A percentile compares a stretch with the other conserved stretches of the same genome.
These are phyloP conservation scores for Alfaro cultratus DNA, from an alignment of 2,797 vertebrate species.

Conservation along the genomic window DNA sequence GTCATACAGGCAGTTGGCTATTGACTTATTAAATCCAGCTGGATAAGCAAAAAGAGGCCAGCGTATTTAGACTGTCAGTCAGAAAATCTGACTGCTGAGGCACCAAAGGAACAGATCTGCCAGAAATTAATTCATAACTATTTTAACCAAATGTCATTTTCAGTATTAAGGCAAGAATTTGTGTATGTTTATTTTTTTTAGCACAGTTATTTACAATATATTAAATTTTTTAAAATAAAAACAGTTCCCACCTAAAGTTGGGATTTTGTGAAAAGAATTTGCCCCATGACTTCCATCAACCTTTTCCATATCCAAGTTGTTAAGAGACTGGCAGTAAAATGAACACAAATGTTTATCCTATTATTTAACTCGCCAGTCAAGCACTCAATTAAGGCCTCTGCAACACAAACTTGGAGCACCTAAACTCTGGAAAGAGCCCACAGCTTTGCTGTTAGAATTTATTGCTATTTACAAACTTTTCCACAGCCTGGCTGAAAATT, in stretches of 20 bases:
- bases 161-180: background rate
- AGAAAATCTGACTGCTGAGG: background rate
- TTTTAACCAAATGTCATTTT: background rate
- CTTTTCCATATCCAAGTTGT: background rate
- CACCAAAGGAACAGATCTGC: background rate
- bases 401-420: slow-evolving; percentile 26
- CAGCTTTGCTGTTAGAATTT: background rate
- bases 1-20: slow-evolving; percentile 15
- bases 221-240: background rate
- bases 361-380: slow-evolving; percentile 24
- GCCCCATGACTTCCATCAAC: background rate
- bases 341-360: slow-evolving; percentile 19
- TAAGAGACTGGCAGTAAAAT: slow-evolving; percentile 12
- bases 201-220: background rate
- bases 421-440: slow-evolving; percentile 44
- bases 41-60: slow-evolving; percentile 34
- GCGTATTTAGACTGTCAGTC: slow-evolving; percentile 22
- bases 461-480: background rate
- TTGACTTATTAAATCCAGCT: slow-evolving; percentile 42
- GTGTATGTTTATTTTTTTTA: background rate
- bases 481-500: background rate
- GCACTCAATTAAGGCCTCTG: slow-evolving; percentile 9
- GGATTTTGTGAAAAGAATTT: background rate
- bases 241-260: background rate
- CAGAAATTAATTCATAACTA: background rate